Evolutionary conservation across 2,113 vertebrate species (phyloP).

Genomic region (Hemibagrus wyckioides): DNA sequence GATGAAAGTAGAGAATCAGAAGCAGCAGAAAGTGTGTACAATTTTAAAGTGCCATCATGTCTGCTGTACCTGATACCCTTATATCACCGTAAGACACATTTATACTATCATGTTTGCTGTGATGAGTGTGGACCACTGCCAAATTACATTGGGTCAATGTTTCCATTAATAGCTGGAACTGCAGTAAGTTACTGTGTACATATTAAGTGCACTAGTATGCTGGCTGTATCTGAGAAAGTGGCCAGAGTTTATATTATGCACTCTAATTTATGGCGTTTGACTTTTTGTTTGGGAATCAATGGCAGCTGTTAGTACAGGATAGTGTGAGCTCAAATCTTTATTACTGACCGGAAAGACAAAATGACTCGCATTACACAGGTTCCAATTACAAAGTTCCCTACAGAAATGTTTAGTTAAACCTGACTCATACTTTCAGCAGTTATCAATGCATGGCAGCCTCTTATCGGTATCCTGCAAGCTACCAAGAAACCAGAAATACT

Average conservation of each 20-base stretch:
- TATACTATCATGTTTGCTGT: background rate
- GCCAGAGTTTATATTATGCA: background rate
- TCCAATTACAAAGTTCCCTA: background rate
- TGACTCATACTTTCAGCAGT: background rate
- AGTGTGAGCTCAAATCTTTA: background rate
- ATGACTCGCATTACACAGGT: background rate
- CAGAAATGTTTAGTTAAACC: background rate
- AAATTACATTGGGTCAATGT: background rate
- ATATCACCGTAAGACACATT: background rate
- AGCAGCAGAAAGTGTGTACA: background rate
- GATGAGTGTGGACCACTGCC: background rate
- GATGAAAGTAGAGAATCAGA: background rate
- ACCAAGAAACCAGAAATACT: background rate
- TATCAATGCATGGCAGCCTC: background rate
- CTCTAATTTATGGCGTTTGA: background rate
- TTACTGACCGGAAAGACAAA: background rate
- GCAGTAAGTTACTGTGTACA: background rate
- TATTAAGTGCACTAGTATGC: background rate
- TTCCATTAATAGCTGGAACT: background rate
- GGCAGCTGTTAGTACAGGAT: background rate
- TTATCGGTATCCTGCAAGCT: constrained; percentile 54
- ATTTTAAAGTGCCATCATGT: background rate
- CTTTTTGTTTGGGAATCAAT: background rate
- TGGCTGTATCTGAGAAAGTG: background rate
- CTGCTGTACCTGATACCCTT: background rate